Percentiles rank a stretch among this genome's conserved stretches.
These are phyloP conservation scores for Microlaimidae sp. DNA, from an alignment of 2,888 invertebrate species.

Conservation along the genomic window DNA sequence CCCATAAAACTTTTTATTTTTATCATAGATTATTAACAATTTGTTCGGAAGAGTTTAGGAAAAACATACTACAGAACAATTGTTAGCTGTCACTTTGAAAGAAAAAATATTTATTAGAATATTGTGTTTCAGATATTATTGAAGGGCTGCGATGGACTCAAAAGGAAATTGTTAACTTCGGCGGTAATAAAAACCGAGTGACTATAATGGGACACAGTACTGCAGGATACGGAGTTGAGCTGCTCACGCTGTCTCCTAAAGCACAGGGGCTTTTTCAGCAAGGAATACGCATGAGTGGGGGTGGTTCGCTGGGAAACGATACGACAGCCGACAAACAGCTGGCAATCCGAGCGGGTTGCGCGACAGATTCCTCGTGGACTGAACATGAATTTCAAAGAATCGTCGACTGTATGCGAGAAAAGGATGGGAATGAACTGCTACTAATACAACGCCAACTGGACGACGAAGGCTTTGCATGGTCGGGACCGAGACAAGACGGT, in stretches of 20 bases:
- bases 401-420: conserved; percentile 5
- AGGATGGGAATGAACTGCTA: background rate
- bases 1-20: too few relatives aligned
- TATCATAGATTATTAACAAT: too few relatives aligned
- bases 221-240: conserved; percentile 9
- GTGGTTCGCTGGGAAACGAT: background rate
- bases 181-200: conserved; percentile 17
- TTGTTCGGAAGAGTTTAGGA: too few relatives aligned
- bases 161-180: conserved; percentile 18
- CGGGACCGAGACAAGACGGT: conserved; percentile 2
- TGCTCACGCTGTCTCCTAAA: conserved; percentile 4
- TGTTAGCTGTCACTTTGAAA: too few relatives aligned
- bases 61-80: too few relatives aligned
- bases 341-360: background rate
- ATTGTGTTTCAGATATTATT: conserved; percentile 16
- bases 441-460: background rate
- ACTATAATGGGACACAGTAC: conserved; percentile 19
- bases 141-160: conserved; percentile 13
- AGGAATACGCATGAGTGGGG: conserved; percentile 4
- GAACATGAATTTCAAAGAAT: background rate
- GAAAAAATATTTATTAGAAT: too few relatives aligned
- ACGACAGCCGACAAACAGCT: background rate
- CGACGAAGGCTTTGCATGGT: background rate
- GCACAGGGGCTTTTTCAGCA: background rate
- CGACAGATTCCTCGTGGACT: background rate